Evolutionary conservation across 2,888 invertebrate species (phyloP), one percentile per base, ranked within the genome.

Genomic region (Synergus laeviventris): DNA sequence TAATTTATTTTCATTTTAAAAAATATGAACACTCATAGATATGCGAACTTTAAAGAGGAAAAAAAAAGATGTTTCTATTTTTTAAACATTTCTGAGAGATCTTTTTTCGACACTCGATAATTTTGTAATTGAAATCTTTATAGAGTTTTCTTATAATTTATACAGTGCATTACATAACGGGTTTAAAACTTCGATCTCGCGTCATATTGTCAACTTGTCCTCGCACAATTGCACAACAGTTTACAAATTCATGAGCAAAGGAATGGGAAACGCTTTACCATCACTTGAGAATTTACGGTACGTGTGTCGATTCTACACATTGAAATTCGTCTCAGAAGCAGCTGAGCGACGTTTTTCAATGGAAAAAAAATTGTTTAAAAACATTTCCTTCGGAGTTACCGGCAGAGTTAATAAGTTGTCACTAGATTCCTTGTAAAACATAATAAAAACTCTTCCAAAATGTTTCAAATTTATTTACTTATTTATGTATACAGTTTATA

Each of bases 161-260:
- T 66, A 66, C 45, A 45, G 18, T 66, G 42, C 45, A 24, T 66
- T 66, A n/a, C 66, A 45, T 66, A 66, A 66, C 5, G 12, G n/a
- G 36, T 49, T 70, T 70, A 36, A 31, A 70, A 45, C 36, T 31
- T 11, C 2, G 5, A 5, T 16, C 45, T 70, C 49, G 31, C 45
- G n/a, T 70, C 31, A 49, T 49, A 70, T 49, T 70, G 49, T 70
- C n/a, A 70, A 49, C 49, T 70, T 64, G 24, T 64, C 42, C 64
- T 64, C 64, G 21, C 18, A 39, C 7, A n/a, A 64, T 70, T 54
- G 70, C 49, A n/a, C 49, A 36, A 70, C 31, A 24, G 70, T 70
- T 70, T 49, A 36, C n/a, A 70, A 70, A 31, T 70, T 45, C 31
- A 70, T 31, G 31, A 70, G 45, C 18, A 42, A 64, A 11, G 42